These are phyloP conservation scores for Dexiosoma caninum DNA, from an alignment of 2,888 invertebrate species.

Conservation along the genomic window DNA sequence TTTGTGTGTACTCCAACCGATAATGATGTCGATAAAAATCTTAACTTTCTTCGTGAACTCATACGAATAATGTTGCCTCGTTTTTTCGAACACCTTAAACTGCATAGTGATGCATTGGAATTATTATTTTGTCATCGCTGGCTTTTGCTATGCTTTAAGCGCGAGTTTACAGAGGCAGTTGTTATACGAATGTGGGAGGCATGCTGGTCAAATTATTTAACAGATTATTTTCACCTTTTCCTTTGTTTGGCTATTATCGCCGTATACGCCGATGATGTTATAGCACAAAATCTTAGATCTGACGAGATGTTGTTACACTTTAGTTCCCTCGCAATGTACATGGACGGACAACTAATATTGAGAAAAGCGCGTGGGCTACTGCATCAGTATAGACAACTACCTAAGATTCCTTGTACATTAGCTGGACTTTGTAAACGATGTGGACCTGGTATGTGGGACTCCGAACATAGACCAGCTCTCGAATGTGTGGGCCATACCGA, in stretches of 20 bases:
- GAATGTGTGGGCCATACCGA: conserved; percentile 88
- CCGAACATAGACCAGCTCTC: conserved; percentile 90
- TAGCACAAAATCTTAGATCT: conserved; percentile 92
- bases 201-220: conserved; percentile 97
- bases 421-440: conserved; percentile 92
- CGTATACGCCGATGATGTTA: conserved; percentile 94
- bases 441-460: conserved; percentile 97
- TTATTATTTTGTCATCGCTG: conserved; percentile 96
- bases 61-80: conserved; percentile 93
- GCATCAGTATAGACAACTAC: conserved; percentile 92
- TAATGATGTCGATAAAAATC: conserved; percentile 94
- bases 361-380: conserved; percentile 94
- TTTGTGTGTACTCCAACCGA: conserved; percentile 97
- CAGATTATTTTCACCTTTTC: conserved; percentile 97
- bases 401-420: conserved; percentile 92
- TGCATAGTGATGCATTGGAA: conserved; percentile 92
- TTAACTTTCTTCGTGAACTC: conserved; percentile 91
- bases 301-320: conserved; percentile 97
- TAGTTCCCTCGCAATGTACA: conserved; percentile 97
- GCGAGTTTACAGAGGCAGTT: conserved; percentile 93
- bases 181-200: conserved; percentile 97
- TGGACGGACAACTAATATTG: conserved; percentile 94
- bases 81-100: conserved; percentile 90
- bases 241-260: conserved; percentile 94
- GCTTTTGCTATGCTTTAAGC: conserved; percentile 95